Evolutionary conservation across 1,140 invertebrate species (phyloP), one percentile per base, ranked within the genome.

Genomic region (Drosophila paulistorum): DNA sequence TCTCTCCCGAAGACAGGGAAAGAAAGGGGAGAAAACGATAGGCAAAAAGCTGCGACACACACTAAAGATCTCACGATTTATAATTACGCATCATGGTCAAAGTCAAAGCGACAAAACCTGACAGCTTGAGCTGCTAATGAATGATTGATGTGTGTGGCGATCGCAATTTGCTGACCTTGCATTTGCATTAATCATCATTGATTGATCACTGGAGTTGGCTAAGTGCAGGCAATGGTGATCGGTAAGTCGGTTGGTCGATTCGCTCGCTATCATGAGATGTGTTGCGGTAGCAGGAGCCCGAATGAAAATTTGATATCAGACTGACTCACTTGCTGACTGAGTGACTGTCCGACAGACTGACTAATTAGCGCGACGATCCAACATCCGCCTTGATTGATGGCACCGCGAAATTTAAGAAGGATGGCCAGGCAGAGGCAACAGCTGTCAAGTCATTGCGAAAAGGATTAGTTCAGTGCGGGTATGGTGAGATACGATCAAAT

Each of bases 391-490:
- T 91, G 90, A 91, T 91, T 91, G 90, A 91, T 91, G 90, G 90
- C 90, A 91, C 83, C 90, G 90, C 85, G 83, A 91, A 91, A 91
- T 90, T 87, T 89, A 91, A 91, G 90, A 91, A 91, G 84, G 81
- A 79, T 81, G 81, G 76, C 71, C 72, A 45, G 39, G 74, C 26
- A 9, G 17, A 39, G 45, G 45, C 63, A 70, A 67, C 85, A 87
- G 80, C 90, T 91, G 90, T 91, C 90, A 91, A 91, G 90, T 91
- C 83, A 79, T 87, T 90, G 90, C 82, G 90, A 90, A 91, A 91
- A 91, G 90, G 90, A 91, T 91, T 91, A 91, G 90, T 72, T 54
- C 66, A 70, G 75, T 62, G 78, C 59, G 37, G 70, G 48, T 66
- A 13, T 17, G 41, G 45, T 58, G 60, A 30, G 69, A 65, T 63